These are phyloP conservation scores for Prionace glauca DNA, from an alignment of 2,797 vertebrate genomes.

Conservation along the genomic window DNA sequence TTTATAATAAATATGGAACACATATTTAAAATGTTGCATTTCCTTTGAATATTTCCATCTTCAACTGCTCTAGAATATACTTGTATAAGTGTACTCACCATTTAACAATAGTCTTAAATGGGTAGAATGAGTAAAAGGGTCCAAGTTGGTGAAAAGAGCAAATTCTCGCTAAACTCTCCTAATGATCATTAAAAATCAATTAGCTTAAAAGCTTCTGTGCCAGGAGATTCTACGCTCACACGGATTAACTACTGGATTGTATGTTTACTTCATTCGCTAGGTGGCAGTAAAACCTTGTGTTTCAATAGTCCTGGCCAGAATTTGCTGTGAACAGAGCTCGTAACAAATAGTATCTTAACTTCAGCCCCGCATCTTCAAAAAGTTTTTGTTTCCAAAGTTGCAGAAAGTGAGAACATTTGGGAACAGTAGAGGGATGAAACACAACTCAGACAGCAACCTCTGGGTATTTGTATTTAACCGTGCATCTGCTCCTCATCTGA, in stretches of 20 bases:
- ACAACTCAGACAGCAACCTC: neutral
- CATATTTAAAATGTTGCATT: neutral
- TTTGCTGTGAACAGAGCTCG: neutral
- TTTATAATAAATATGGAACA: neutral
- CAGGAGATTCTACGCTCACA: neutral
- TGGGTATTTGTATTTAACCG: neutral
- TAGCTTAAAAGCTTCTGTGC: neutral
- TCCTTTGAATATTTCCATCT: neutral
- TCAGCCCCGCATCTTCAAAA: neutral
- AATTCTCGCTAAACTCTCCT: neutral
- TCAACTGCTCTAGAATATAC: neutral
- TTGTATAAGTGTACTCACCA: neutral
- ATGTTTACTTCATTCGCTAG: neutral
- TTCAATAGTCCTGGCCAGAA: neutral
- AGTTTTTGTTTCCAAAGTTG: neutral
- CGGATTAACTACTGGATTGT: neutral
- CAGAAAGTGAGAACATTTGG: neutral
- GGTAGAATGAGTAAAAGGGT: neutral
- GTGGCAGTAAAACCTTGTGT: neutral
- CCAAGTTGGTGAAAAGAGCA: neutral
- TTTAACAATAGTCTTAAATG: neutral
- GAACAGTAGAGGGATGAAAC: neutral
- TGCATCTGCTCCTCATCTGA: neutral
- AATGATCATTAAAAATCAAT: slow-evolving; percentile 7
- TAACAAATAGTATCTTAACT: too few relatives aligned